phyloP scores from a whole-genome alignment of 1,140 invertebrate species.

The Steinernema feltiae region DNA sequence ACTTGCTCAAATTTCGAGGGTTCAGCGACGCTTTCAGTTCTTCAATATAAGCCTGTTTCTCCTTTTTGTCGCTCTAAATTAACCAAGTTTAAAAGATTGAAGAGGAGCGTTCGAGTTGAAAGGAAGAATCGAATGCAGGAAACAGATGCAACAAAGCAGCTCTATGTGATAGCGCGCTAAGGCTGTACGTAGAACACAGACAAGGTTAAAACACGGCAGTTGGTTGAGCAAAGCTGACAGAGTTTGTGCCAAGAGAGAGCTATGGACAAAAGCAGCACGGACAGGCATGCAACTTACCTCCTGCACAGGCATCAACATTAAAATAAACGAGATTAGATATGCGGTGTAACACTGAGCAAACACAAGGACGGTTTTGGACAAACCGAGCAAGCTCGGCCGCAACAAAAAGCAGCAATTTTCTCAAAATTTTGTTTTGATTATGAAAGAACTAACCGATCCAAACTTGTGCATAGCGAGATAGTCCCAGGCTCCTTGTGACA shows the following conservation, averaged over 20 bases:
- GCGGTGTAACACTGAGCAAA: neutral
- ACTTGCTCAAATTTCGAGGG: conserved; percentile 69
- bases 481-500: conserved; percentile 73
- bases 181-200: neutral
- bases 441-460: conserved; percentile 71
- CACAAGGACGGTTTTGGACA: conserved; percentile 8
- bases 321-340: neutral
- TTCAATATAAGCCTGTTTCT: conserved; percentile 72
- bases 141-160: neutral
- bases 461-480: conserved; percentile 82
- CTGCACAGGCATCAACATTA: neutral
- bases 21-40: conserved; percentile 73
- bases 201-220: no score
- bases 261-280: neutral
- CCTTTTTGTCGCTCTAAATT: conserved; percentile 67
- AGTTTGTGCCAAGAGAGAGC: no score
- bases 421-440: neutral
- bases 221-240: no score
- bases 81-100: neutral
- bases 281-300: conserved; percentile 2
- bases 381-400: conserved; percentile 8
- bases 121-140: neutral
- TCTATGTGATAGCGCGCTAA: neutral
- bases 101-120: neutral
- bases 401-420: neutral